Evolutionary conservation across 2,113 vertebrate genomes (phyloP), one percentile per base, ranked within the genome.

Genomic region (Sebastes fasciatus): DNA sequence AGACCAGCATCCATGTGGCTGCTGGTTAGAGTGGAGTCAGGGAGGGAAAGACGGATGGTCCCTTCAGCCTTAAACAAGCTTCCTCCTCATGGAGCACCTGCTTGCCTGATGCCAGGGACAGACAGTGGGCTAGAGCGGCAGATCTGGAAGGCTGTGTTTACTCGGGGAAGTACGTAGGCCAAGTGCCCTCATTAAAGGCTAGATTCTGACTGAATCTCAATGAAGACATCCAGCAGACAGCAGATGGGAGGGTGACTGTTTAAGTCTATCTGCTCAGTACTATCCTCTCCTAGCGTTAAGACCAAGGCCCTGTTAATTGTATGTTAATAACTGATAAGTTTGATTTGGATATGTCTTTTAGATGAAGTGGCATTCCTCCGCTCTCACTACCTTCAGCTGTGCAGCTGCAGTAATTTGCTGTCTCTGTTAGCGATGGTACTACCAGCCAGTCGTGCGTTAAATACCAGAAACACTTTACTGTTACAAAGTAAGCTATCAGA

Each of bases 41-140:
- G 34, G 54, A 71, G 73, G 40, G 23, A 76, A 84, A 73, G 73
- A 89, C 48, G 72, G 77, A 85, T 86, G 67, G 82, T 78, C 58
- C 66, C 75, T 74, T 86, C 60, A 84, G 72, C 51, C 78, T 70
- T 57, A 76, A 89, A 90, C 86, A 91, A 88, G 81, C 86, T 71
- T 80, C 69, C 49, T 83, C 85, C 74, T 77, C 86, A 89, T 79
- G 79, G 77, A 92, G 79, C 89, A 91, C 92, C 91, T 90, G 87
- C 87, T 19, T 40, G 80, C 76, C 67, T 78, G 69, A 88, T 85
- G 84, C 83, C 1, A 23, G 80, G 64, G 79, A 77, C 82, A 81
- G 79, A 74, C 83, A 68, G 77, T 17, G 19, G 63, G 67, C 78
- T 57, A 74, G 77, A 12, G 11, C 19, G 4, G 86, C 70, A 82